Base-by-base conservation (phyloP, 1,140 invertebrate genomes). In the Phenacoccus solenopsis region DNA sequence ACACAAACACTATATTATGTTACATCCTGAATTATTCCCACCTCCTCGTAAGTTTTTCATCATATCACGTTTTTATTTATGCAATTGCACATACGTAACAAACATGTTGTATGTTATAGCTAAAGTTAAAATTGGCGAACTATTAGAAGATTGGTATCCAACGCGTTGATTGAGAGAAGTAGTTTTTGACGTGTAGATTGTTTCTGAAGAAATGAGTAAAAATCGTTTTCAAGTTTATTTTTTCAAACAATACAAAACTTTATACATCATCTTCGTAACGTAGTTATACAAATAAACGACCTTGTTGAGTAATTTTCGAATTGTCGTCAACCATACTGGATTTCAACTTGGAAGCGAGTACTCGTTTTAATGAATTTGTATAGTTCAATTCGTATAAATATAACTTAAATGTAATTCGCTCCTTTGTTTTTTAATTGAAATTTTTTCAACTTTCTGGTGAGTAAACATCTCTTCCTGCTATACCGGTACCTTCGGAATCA, bases 401-500 rank as follows among this genome's bases (percentile, higher is more conserved):
- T n/a, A n/a, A n/a, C n/a, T n/a, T n/a, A n/a, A n/a, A n/a, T n/a
- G n/a, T n/a, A n/a, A n/a, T n/a, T n/a, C n/a, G n/a, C n/a, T n/a
- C n/a, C n/a, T n/a, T n/a, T 4, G 16, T 49, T 10, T 49, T 49
- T 2, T 2, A 49, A 3, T 49, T 10, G 38, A 49, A 32, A 32
- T 32, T 7, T 32, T 32, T 49, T 49, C 16, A 49, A 49, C 38
- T 9, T 76, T 90, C 88, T 69, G 88, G 88, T 77, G 88, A 87
- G 74, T 93, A 94, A 78, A 89, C 90, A 74, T 93, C 90, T 72
- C 83, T 87, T 56, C 87, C 87, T 49, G 84, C 81, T 70, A 89
- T 85, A 4, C 90, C 90, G 67, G 88, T 88, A 72, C 92, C 92
- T 76, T 87, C 88, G 1, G 90, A 87, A 78, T 94, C 91, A 32